Evolutionary conservation across 1,140 invertebrate species (phyloP).

Genomic region (Danaus plexippus): DNA sequence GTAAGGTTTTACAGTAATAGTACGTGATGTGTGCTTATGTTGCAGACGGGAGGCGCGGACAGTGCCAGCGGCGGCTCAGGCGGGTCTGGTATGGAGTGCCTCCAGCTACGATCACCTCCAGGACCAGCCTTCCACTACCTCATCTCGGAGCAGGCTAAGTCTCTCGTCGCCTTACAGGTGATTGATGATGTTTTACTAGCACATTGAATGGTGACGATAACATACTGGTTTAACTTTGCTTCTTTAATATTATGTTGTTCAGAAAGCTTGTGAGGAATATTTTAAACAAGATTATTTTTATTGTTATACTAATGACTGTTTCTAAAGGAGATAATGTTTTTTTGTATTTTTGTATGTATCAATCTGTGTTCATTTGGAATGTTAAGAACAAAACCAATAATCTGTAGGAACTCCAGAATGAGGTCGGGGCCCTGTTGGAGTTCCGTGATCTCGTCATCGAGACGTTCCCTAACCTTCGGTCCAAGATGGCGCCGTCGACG

Average conservation of each 20-base stretch:
- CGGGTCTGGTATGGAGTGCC: slow-evolving; percentile 80
- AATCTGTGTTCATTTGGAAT: too few relatives aligned
- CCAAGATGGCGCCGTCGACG: slow-evolving; percentile 77
- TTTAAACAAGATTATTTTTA: too few relatives aligned
- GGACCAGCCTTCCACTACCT: slow-evolving; percentile 80
- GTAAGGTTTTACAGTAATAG: too few relatives aligned
- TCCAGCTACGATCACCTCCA: slow-evolving; percentile 76
- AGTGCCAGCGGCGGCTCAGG: slow-evolving; percentile 72
- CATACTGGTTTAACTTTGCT: too few relatives aligned
- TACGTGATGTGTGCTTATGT: slow-evolving; percentile 9
- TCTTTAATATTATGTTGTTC: too few relatives aligned
- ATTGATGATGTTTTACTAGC: neutral
- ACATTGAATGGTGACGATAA: too few relatives aligned
- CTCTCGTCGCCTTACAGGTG: slow-evolving; percentile 80
- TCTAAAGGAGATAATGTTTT: too few relatives aligned
- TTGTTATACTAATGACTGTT: too few relatives aligned
- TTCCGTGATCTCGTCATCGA: slow-evolving; percentile 93
- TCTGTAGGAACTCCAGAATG: slow-evolving; percentile 88
- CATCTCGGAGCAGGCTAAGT: slow-evolving; percentile 87
- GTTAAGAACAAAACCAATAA: neutral
- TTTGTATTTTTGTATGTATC: too few relatives aligned
- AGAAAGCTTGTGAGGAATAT: too few relatives aligned
- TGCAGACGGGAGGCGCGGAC: slow-evolving; percentile 67
- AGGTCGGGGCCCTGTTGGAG: slow-evolving; percentile 89
- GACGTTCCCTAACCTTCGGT: slow-evolving; percentile 89